Evolutionary conservation across 2,113 vertebrate genomes (phyloP).

Genomic region (Muntiacus muntjak): DNA sequence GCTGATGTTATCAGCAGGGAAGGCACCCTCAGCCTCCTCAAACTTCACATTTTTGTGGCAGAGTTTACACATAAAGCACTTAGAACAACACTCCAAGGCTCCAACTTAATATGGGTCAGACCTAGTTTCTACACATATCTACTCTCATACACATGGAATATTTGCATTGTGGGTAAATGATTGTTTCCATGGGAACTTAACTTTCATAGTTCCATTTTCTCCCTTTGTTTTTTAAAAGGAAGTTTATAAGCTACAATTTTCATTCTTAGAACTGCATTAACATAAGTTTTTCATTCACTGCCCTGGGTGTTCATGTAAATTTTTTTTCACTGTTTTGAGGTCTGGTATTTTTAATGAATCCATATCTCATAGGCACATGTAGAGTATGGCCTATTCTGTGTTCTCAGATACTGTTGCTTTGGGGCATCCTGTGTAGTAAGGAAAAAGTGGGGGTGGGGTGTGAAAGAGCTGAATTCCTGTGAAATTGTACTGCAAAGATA

Average conservation of each 20-base stretch:
- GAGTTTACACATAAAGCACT: neutral
- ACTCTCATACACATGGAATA: neutral
- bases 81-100: neutral
- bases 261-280: neutral
- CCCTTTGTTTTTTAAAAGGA: neutral
- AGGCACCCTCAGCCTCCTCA: neutral
- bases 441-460: neutral
- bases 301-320: neutral
- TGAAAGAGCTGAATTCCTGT: neutral
- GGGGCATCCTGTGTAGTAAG: neutral
- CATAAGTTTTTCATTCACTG: neutral
- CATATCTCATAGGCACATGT: neutral
- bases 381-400: neutral
- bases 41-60: neutral
- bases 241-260: slow-evolving; percentile 11
- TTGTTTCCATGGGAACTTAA: slow-evolving; percentile 60
- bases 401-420: neutral
- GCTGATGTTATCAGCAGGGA: neutral
- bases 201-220: slow-evolving; percentile 9
- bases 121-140: neutral
- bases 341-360: neutral
- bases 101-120: neutral
- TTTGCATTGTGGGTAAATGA: slow-evolving; percentile 14
- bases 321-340: neutral
- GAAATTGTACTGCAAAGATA: neutral